Conservation (phyloP, 1,140 invertebrate genomes). For the Zaprionus camerounensis region DNA sequence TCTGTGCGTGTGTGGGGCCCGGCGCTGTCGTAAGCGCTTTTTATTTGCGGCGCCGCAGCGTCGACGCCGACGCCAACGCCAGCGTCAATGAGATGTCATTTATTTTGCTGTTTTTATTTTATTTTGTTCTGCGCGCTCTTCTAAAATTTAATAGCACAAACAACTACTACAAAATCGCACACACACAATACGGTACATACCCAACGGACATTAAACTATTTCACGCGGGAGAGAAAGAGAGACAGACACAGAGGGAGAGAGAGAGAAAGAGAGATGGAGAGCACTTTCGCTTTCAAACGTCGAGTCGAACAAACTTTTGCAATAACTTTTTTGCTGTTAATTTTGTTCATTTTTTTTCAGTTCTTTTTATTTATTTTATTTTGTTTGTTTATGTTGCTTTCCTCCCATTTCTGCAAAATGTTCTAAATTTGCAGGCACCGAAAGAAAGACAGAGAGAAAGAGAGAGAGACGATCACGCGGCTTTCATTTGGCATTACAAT, state of each 20-base stretch:
- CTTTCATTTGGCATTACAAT: conserved; percentile 48
- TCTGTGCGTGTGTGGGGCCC: conserved; percentile 42
- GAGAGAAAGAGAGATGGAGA: background rate
- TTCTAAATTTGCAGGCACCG: conserved; percentile 25
- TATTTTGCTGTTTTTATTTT: conserved; percentile 11
- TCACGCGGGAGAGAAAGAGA: background rate
- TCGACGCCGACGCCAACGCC: conserved; percentile 12
- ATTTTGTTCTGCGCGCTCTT: conserved; percentile 34
- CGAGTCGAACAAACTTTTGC: conserved; percentile 49
- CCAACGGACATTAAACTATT: conserved; percentile 49
- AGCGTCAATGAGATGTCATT: conserved; percentile 15
- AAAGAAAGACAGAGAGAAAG: conserved; percentile 5
- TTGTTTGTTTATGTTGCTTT: conserved; percentile 21
- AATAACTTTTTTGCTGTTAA: conserved; percentile 51
- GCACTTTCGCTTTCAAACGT: conserved; percentile 67
- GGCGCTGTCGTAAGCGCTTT: conserved; percentile 73
- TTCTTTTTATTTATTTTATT: conserved; percentile 35
- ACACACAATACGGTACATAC: conserved; percentile 13
- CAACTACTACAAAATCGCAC: conserved; percentile 23
- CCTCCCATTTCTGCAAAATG: conserved; percentile 23
- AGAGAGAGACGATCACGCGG: conserved; percentile 39
- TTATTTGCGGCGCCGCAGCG: conserved; percentile 60
- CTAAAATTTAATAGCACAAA: conserved; percentile 51
- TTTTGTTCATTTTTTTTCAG: conserved; percentile 32
- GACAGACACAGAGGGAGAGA: background rate